Base-by-base conservation (phyloP, 2,888 invertebrate genomes). In the Plagodis pulveraria region DNA sequence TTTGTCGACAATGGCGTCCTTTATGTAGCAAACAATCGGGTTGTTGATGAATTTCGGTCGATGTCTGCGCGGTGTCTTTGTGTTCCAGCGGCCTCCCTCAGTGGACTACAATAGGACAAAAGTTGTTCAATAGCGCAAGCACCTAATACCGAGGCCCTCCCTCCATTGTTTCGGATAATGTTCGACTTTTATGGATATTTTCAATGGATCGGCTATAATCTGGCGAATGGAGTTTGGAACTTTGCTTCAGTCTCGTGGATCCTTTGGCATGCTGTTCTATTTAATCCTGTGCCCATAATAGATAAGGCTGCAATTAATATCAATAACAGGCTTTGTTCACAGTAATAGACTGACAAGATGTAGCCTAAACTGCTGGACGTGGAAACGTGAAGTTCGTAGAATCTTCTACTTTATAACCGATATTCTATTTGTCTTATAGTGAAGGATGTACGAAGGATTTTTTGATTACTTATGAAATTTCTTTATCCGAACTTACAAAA, bases 161-260 rank as follows among this genome's bases (percentile, higher is more conserved):
- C 86, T 78, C 89, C 87, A 84, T 92, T 91, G 91, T 92, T 91
- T 92, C 86, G 91, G 87, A 81, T 91, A 90, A 91, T 91, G 91
- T 91, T 91, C 91, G 88, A 92, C 90, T 92, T 92, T 92, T 92
- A 91, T 92, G 90, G 91, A 92, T 91, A 91, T 91, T 92, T 91
- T 90, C 91, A 91, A 91, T 91, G 87, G 89, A 89, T 90, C 85
- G 87, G 72, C 86, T 85, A 86, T 91, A 91, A 91, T 91, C 90
- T 87, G 81, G 79, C 78, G 86, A 86, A 87, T 85, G 83, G 83
- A 90, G 87, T 89, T 86, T 77, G 77, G 78, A 89, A 89, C 83
- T 86, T 80, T 81, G 77, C 54, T 41, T 50, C 42, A 10, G 5
- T 40, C 52, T 32, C 11, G 47, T 41, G 58, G 63, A 22, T 22